phyloP scores from a whole-genome alignment of 2,113 vertebrate species.

The Smithornis capensis region DNA sequence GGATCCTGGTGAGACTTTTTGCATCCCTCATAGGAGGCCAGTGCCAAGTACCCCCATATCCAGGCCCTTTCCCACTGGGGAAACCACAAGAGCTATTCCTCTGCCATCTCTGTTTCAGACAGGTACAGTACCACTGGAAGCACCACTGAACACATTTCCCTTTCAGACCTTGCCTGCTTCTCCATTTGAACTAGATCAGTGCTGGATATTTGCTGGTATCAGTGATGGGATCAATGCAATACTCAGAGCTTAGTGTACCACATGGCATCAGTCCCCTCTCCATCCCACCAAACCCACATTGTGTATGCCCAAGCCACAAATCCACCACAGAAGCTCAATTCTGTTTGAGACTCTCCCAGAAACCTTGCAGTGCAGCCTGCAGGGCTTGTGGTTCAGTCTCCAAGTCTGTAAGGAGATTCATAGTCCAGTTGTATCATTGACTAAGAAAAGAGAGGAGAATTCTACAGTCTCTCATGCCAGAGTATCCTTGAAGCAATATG shows the following conservation, averaged over 20 bases:
- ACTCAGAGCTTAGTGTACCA: neutral
- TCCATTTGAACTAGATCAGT: neutral
- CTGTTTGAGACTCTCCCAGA: neutral
- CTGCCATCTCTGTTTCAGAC: neutral
- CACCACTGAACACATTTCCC: neutral
- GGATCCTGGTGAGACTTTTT: neutral
- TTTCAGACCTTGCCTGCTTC: neutral
- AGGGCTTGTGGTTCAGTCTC: neutral
- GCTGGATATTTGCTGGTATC: neutral
- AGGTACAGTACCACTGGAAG: neutral
- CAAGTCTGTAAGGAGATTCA: neutral
- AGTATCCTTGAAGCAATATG: neutral
- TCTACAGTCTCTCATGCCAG: neutral
- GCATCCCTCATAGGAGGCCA: neutral
- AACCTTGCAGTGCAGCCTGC: neutral
- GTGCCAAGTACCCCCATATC: neutral
- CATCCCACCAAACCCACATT: neutral
- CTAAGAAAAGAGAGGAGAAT: neutral
- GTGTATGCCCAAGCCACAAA: neutral
- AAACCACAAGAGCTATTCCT: neutral
- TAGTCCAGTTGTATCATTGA: neutral
- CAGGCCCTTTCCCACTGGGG: neutral
- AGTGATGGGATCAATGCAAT: neutral
- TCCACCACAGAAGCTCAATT: neutral
- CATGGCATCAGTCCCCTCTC: accelerated